Evolutionary conservation across 2,888 invertebrate species (phyloP), one percentile per base, ranked within the genome.

Genomic region (Brenthis hecate): DNA sequence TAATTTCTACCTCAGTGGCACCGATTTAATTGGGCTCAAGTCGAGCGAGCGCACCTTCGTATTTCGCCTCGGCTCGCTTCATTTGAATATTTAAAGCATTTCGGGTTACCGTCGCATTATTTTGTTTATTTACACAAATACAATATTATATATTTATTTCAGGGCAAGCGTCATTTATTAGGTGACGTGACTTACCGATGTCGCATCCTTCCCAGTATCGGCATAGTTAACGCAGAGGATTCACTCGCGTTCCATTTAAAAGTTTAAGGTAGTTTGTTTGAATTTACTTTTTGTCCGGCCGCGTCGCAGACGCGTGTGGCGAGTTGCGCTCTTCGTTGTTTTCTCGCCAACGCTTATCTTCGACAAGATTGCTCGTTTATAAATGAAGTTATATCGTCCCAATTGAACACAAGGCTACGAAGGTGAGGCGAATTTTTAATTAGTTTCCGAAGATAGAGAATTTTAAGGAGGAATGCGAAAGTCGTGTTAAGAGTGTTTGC

Each of bases 1-100:
- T 92, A 92, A 92, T 92, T 92, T 92, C 92, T 91, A 92, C 92
- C 92, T 92, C 92, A 92, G 92, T 92, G 92, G 92, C 92, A 92
- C 89, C 91, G 88, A 91, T 92, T 92, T 92, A 92, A 92, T 92
- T 92, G 92, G 92, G 85, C 91, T 88, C 91, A 89, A 86, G 88
- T 89, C 91, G 89, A 86, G 82, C 90, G 87, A 86, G 90, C 87
- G 91, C 90, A 90, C 92, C 92, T 91, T 86, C 91, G 91, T 92
- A 92, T 91, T 91, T 92, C 91, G 91, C 91, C 88, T 89, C 89
- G 85, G 84, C 89, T 90, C 87, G 89, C 86, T 92, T 92, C 92
- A 92, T 92, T 92, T 92, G 90, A 92, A 92, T 92, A 92, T 92
- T 92, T 91, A 91, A 92, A 91, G 88, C 91, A 91, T 92, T 92